A percentile compares a stretch with the other conserved stretches of the same genome.
These are phyloP conservation scores for Escarpia spicata DNA, from an alignment of 2,888 invertebrate species.

Conservation along the genomic window DNA sequence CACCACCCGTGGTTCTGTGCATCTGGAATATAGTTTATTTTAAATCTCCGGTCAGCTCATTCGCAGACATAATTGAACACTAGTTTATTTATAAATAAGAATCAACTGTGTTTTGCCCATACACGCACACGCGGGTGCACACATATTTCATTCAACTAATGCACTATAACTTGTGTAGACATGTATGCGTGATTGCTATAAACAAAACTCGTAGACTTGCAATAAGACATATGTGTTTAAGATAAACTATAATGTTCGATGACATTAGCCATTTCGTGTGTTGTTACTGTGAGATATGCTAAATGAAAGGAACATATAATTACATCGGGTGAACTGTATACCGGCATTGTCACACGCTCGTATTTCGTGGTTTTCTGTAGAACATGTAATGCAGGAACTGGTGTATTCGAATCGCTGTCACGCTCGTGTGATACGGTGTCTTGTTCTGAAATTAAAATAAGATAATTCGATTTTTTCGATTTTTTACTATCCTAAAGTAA, in stretches of 20 bases:
- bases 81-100: no score
- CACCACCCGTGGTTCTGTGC: neutral
- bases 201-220: neutral
- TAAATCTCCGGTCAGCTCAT: neutral
- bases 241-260: neutral
- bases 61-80: neutral
- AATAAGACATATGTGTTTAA: neutral
- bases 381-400: neutral
- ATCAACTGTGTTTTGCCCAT: no score
- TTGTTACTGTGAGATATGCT: neutral
- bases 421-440: neutral
- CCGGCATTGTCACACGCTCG: neutral
- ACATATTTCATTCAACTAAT: no score
- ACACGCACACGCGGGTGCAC: no score
- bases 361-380: neutral
- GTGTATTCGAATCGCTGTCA: neutral
- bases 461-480: no score
- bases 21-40: neutral
- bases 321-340: no score
- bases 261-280: neutral
- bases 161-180: no score
- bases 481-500: no score
- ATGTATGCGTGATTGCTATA: no score
- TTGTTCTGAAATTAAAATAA: neutral
- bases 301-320: no score